These are phyloP conservation scores for Petrocephalus sullivani DNA, from an alignment of 2,797 vertebrate species.

Conservation along the genomic window DNA sequence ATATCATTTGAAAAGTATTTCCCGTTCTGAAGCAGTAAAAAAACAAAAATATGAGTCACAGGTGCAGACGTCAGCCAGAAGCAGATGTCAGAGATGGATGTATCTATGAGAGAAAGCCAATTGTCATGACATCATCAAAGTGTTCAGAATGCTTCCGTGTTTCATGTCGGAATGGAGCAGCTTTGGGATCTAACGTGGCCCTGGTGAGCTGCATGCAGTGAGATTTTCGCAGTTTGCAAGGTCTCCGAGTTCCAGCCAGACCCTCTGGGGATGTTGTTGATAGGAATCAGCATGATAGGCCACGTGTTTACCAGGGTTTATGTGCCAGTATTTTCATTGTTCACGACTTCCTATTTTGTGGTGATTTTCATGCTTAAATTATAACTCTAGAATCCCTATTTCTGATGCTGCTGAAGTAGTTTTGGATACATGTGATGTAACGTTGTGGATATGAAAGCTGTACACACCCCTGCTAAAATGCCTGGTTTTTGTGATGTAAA, in stretches of 20 bases:
- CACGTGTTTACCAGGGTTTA: not conserved
- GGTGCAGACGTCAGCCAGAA: not conserved
- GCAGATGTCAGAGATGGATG: not conserved
- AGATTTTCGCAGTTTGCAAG: not conserved
- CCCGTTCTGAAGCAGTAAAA: not conserved
- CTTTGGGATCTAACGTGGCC: not conserved
- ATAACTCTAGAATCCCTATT: not conserved
- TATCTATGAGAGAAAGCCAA: not conserved
- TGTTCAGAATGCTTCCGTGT: not conserved
- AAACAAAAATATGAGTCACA: not conserved
- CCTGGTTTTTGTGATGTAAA: too few species aligned
- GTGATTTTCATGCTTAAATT: not conserved
- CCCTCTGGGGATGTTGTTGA: not conserved
- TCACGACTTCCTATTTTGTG: not conserved
- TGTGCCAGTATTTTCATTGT: not conserved
- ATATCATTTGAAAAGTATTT: not conserved
- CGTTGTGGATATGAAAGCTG: not conserved
- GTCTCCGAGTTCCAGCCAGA: not conserved
- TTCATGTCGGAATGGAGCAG: not conserved
- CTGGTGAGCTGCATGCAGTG: not conserved
- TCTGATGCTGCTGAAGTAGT: not conserved
- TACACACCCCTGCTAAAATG: too few species aligned
- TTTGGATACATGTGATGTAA: not conserved
- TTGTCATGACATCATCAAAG: not conserved
- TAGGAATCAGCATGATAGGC: not conserved